Base-by-base conservation (phyloP, 2,113 vertebrate genomes). In the Lagopus muta region DNA sequence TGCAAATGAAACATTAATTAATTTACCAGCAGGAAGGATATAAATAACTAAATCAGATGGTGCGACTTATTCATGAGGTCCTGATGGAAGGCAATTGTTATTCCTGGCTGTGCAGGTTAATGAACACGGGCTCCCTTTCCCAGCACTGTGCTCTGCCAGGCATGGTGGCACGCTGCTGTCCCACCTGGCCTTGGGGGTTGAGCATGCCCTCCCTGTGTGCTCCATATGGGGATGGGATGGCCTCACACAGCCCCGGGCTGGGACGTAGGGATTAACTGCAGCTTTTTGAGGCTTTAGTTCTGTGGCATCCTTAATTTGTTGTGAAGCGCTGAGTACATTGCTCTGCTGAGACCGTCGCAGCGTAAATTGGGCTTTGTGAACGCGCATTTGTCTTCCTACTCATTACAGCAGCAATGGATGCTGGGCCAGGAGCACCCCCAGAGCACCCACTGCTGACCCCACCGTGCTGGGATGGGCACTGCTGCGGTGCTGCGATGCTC, bases 1-100 rank as follows among this genome's bases (percentile, higher is more conserved):
- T 74, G 62, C 75, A 34, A 87, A 76, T 30, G 57, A 80, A 71
- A 93, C 96, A 76, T 87, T 96, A 96, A 97, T 97, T 96, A 97
- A 97, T 97, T 97, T 95, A 69, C 95, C 96, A 93, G 97, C 96
- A 96, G 97, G 96, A 95, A 94, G 89, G 89, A 94, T 96, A 95
- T 95, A 97, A 97, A 97, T 97, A 97, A 94, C 80, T 6, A 3
- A 64, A 80, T 94, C 47, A 80, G 91, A 81, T 47, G 90, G 89
- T 62, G 88, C 16, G 57, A 54, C 38, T 83, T 62, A 47, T 55
- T 90, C 92, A 43, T 19, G 64, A 67, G 82, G 78, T 58, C 79
- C 25, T 75, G n/a, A 62, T 52, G 89, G 95, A n/a, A 34, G 81
- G 83, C 85, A 15, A 43, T 60, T 84, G 92, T 76, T 69, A 17